Base-by-base conservation (phyloP, 2,797 vertebrate genomes). In the Amblyraja radiata region DNA sequence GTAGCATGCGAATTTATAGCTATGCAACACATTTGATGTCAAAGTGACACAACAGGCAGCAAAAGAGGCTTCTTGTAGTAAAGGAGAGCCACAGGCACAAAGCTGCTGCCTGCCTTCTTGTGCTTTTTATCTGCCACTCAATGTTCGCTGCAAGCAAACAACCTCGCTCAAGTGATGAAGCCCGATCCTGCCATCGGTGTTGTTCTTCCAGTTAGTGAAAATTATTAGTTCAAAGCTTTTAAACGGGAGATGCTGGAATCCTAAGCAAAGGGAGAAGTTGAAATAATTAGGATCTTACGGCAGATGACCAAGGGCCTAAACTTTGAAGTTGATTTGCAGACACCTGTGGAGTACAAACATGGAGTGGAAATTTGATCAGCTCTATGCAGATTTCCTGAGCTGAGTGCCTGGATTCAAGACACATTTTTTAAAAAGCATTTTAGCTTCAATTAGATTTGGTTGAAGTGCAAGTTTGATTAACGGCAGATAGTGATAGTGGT, bases 341-440 rank as follows among this genome's bases (percentile, higher is more conserved):
- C 90, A 92, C 90, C 90, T 92, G 90, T 92, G 71, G 39, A 76
- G 90, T 92, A 14, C n/a, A 74, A 92, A 92, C 25, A 46, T 54
- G n/a, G 71, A 54, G 11, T 16, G 28, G 90, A 92, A 92, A 92
- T 92, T 46, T 76, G 68, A 92, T 92, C 88, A 73, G 65, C 39
- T 9, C 10, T 5, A 36, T 73, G 68, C 68, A 91, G 25, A 91
- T 68, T 92, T 14, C 61, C 61, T 36, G 61, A 88, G 84, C 28
- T 65, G 61, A 88, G 84, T 88, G 61, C 84, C 13, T 88, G 84
- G 90, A 76, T 54, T 92, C 36, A n/a, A 36, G 8, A 68, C 65
- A 58, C 39, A 2, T 32, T 32, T 92, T 74, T 92, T 58, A 0
- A 16, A 25, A 32, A 36, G 18, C 71, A 92, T 92, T 92, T 76